Percentiles rank a stretch among this genome's conserved stretches.
phyloP scores from a whole-genome alignment of 2,113 vertebrate genomes.

The Nipponia nippon region DNA sequence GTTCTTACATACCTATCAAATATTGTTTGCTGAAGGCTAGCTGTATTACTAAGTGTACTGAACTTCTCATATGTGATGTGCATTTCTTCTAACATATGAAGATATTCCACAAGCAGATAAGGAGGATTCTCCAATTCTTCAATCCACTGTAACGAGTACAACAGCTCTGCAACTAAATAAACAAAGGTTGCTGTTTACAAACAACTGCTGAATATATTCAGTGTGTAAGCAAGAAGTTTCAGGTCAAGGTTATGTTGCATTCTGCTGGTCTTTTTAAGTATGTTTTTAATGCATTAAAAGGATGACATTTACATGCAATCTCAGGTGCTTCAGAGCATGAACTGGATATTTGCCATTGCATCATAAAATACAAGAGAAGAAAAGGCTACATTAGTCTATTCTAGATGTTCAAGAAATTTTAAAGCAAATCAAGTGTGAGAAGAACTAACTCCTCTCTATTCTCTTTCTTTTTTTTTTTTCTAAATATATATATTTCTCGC shows the following conservation, averaged over 20 bases:
- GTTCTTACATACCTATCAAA: slow-evolving; percentile 79
- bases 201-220: background rate
- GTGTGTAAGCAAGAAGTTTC: background rate
- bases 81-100: slow-evolving; percentile 78
- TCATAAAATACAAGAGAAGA: background rate
- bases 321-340: background rate
- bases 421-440: background rate
- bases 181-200: background rate
- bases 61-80: slow-evolving; percentile 73
- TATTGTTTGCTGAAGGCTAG: slow-evolving; percentile 75
- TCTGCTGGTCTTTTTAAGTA: background rate
- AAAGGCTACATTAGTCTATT: background rate
- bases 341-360: background rate
- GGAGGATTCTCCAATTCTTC: slow-evolving; percentile 82
- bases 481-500: background rate
- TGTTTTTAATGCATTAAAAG: background rate
- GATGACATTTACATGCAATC: background rate
- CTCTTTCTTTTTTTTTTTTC: background rate
- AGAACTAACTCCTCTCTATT: background rate
- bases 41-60: slow-evolving; percentile 42
- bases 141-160: slow-evolving; percentile 93
- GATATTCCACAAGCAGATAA: slow-evolving; percentile 72
- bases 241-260: background rate
- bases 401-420: background rate
- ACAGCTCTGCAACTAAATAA: slow-evolving; percentile 83